Conservation (phyloP, 2,797 vertebrate genomes). For the Megalops cyprinoides region DNA sequence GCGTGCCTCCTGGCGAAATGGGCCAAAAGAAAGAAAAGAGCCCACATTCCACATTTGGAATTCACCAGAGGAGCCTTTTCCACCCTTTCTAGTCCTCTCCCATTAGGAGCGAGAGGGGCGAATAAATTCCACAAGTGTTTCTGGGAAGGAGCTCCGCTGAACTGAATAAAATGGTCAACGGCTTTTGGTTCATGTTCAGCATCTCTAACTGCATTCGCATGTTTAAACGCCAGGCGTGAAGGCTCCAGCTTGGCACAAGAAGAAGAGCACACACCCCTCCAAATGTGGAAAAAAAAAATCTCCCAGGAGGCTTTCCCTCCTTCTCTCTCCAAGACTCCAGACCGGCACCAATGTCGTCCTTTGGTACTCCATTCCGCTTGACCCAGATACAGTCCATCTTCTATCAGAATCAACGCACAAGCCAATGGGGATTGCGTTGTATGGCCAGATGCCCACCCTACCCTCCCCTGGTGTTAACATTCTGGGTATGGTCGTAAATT, state of each 20-base stretch:
- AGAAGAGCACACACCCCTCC: no score
- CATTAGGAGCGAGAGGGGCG: slow-evolving; percentile 51
- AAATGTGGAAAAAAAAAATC: neutral
- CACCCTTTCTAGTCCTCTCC: slow-evolving; percentile 57
- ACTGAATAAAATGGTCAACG: neutral
- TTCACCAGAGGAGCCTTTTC: slow-evolving; percentile 50
- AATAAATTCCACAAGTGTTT: slow-evolving; percentile 62
- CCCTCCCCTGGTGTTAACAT: no score
- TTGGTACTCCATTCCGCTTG: no score
- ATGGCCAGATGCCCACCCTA: no score
- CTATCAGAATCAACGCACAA: no score
- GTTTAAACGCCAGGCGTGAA: neutral
- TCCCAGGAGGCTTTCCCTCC: no score
- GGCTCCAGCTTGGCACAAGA: neutral
- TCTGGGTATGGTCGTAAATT: no score
- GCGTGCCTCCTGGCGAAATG: slow-evolving; percentile 52
- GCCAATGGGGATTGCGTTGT: no score
- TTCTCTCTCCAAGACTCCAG: no score
- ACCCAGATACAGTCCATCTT: no score
- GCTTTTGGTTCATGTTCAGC: neutral
- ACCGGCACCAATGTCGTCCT: no score
- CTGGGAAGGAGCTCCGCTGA: slow-evolving; percentile 7
- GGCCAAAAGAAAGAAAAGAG: slow-evolving; percentile 45
- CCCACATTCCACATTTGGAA: slow-evolving; percentile 58
- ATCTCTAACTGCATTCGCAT: neutral